Base-by-base conservation (phyloP, 2,113 vertebrate species). In the Oceanodroma tethys region DNA sequence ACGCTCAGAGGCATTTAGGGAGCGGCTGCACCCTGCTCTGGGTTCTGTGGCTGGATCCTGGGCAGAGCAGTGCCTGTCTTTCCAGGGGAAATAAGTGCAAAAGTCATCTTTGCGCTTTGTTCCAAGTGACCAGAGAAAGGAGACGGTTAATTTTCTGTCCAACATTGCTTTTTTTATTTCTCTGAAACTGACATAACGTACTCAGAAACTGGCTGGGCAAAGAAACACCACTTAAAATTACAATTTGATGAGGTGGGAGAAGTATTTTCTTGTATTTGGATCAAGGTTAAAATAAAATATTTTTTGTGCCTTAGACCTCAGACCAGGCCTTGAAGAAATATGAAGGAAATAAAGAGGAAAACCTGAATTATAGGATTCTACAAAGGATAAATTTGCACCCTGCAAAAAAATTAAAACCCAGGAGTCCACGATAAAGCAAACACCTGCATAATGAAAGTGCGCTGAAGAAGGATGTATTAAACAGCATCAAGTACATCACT, bases 391-490 rank as follows among this genome's bases (percentile, higher is more conserved):
- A 62, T 90, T 73, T 70, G n/a, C 60, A 94, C 52, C 62, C 17
- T 70, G 14, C 0, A 47, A 47, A 47, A 66, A 81, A 66, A 34
- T 3, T 7, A 90, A 95, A 87, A 42, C 25, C 40, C 30, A 40
- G 27, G 36, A 81, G 36, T 43, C 30, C 23, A 19, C 6, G 13
- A 70, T 53, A 83, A 92, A 91, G 45, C 47, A 88, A 97, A 88
- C 82, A 95, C 85, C 71, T 90, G 67, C 62, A 65, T 87, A 93
- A 92, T 34, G 83, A 72, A 66, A 78, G 27, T 78, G 14, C 78
- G 27, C 59, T 36, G 55, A 83, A 84, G 95, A 85, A 93, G 71
- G 70, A 76, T 67, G n/a, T 65, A 59, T 92, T 72, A 91, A 93
- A 36, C 84, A 23, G 23, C 90, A 88, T 73, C 90, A 81, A 81